Conservation (phyloP, 1,140 invertebrate genomes). For the Leptestheria dahalacensis region DNA sequence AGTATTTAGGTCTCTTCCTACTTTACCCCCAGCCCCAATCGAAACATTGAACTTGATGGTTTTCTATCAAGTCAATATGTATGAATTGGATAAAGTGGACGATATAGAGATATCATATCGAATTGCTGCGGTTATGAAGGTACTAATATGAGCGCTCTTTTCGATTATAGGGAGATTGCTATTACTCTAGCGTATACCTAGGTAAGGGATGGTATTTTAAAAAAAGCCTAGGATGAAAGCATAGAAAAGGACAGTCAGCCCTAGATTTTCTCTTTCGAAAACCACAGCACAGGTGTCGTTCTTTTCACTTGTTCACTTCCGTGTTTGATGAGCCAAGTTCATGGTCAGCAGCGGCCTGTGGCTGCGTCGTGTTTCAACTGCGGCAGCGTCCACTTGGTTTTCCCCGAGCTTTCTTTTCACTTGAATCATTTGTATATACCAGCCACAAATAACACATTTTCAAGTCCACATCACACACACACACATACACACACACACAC, state of each 20-base stretch:
- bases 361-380: background rate
- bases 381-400: background rate
- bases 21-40: too few species aligned
- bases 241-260: background rate
- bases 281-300: background rate
- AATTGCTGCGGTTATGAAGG: too few species aligned
- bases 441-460: background rate
- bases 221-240: too few species aligned
- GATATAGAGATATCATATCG: too few species aligned
- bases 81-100: too few species aligned
- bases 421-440: background rate
- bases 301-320: background rate
- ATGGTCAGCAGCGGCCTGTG: background rate
- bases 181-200: too few species aligned
- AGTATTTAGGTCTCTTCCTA: too few species aligned
- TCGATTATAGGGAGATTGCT: too few species aligned
- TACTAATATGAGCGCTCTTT: too few species aligned
- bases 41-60: too few species aligned
- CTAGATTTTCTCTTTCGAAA: background rate
- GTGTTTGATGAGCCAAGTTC: background rate
- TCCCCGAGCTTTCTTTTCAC: background rate
- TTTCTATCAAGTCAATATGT: too few species aligned
- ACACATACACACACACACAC: background rate
- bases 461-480: background rate
- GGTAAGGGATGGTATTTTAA: too few species aligned